Evolutionary conservation across 1,140 invertebrate genomes (phyloP).

Genomic region (Bombus balteatus): DNA sequence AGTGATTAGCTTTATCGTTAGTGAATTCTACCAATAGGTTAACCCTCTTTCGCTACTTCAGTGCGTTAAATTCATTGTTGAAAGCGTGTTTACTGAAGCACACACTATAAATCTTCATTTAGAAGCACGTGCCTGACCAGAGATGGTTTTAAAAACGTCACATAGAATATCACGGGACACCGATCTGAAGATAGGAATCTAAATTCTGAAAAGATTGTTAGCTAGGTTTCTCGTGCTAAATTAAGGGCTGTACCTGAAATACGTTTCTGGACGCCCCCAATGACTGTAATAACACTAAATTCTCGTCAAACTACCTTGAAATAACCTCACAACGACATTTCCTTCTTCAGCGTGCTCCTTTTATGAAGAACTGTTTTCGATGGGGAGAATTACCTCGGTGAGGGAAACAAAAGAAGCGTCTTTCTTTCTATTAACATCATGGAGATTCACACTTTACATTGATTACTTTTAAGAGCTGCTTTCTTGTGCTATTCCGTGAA

Average conservation of each 20-base stretch:
- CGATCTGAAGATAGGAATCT: slow-evolving; percentile 29
- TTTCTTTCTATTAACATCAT: neutral
- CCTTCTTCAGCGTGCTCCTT: slow-evolving; percentile 21
- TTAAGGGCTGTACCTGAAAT: slow-evolving; percentile 68
- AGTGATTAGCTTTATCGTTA: too few species aligned
- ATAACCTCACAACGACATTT: slow-evolving; percentile 36
- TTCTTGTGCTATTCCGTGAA: too few species aligned
- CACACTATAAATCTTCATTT: neutral
- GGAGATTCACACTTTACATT: neutral
- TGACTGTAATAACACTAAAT: slow-evolving; percentile 78
- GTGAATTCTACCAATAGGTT: too few species aligned
- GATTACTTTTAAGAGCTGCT: neutral
- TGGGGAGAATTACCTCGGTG: slow-evolving; percentile 14
- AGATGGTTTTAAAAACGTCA: neutral
- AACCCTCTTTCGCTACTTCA: too few species aligned
- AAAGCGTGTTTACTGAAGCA: too few species aligned
- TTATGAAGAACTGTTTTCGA: slow-evolving; percentile 7
- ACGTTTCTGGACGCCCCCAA: slow-evolving; percentile 68
- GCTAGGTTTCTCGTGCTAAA: slow-evolving; percentile 62
- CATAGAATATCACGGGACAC: neutral
- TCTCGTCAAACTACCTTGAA: slow-evolving; percentile 65
- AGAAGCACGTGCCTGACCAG: neutral
- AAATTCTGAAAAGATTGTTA: slow-evolving; percentile 65
- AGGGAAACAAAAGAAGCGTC: slow-evolving; percentile 22
- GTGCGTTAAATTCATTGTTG: too few species aligned